A percentile compares a stretch with the other conserved stretches of the same genome.
phyloP scores from a whole-genome alignment of 2,113 vertebrate genomes.

The Chrysemys picta region DNA sequence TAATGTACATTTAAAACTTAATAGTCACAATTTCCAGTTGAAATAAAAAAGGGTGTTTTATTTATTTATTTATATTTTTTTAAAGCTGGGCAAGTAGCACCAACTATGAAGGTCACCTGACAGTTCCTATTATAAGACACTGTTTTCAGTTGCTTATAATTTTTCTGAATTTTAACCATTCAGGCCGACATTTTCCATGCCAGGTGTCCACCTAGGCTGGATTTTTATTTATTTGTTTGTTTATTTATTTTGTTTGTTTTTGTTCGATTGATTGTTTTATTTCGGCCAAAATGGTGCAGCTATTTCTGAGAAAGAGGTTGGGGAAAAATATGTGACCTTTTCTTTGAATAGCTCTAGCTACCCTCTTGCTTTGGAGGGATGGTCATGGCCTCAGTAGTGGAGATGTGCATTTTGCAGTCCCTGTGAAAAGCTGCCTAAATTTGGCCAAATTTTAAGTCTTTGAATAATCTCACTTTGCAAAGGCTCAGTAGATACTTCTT shows the following conservation, averaged over 20 bases:
- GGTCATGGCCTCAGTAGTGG: neutral
- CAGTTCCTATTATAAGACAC: too few species aligned
- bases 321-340: neutral
- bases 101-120: too few species aligned
- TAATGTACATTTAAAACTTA: neutral
- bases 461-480: too few species aligned
- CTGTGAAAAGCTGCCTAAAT: neutral
- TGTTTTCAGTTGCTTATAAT: too few species aligned
- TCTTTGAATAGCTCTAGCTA: neutral
- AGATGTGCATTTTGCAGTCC: neutral
- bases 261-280: neutral
- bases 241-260: neutral
- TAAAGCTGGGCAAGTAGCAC: too few species aligned
- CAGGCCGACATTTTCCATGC: neutral
- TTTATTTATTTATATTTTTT: too few species aligned
- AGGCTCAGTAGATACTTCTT: too few species aligned
- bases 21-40: too few species aligned
- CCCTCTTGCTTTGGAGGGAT: neutral
- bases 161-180: too few species aligned
- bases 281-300: neutral
- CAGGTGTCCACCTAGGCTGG: neutral
- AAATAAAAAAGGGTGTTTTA: neutral
- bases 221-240: neutral
- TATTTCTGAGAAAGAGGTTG: neutral
- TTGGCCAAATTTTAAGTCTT: too few species aligned